phyloP scores from a whole-genome alignment of 2,797 vertebrate species.

The Cuculus canorus region DNA sequence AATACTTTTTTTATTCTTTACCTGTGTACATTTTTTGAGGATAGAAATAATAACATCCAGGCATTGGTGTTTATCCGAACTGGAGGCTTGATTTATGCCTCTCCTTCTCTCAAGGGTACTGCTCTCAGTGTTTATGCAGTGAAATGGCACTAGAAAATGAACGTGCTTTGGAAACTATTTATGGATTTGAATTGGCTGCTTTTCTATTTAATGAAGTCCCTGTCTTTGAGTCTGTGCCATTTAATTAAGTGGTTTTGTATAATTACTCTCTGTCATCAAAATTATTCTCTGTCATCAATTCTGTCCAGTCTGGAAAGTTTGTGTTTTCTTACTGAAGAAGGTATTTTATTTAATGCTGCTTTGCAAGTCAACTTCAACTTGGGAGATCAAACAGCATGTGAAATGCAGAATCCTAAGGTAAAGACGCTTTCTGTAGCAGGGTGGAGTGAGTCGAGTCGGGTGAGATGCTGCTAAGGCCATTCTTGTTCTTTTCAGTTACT shows the following conservation, averaged over 20 bases:
- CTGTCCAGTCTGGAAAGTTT: constrained; percentile 1
- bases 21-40: not conserved
- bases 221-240: constrained; percentile 47
- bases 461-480: not conserved
- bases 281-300: constrained; percentile 63
- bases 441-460: not conserved
- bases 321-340: not conserved
- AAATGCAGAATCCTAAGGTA: not conserved
- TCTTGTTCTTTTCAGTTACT: not conserved
- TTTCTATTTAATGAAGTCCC: constrained; percentile 36
- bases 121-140: not conserved
- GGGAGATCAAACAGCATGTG: not conserved
- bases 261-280: constrained; percentile 62
- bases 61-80: not conserved
- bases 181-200: constrained; percentile 41
- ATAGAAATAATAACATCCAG: not conserved
- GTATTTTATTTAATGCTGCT: not conserved
- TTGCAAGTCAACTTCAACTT: not conserved
- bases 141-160: constrained; percentile 4
- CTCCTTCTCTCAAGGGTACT: not conserved
- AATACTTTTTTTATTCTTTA: not conserved
- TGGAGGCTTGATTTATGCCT: not conserved
- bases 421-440: not conserved
- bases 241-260: constrained; percentile 29
- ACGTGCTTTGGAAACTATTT: constrained; percentile 26